Evolutionary conservation across 2,113 vertebrate genomes (phyloP), one percentile per base, ranked within the genome.

Genomic region (Heterotis niloticus): DNA sequence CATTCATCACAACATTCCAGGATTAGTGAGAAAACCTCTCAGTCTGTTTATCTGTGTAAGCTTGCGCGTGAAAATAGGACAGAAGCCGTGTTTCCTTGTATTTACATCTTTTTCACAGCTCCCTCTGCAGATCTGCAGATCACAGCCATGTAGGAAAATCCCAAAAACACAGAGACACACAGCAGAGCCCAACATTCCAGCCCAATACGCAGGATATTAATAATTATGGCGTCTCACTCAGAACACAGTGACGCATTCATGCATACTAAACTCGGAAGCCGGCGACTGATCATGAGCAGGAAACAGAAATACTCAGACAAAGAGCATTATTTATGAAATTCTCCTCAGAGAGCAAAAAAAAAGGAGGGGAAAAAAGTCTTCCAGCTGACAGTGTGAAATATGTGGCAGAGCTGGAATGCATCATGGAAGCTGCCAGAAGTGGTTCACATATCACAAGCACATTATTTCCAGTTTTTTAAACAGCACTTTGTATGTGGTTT

Each of bases 11-110:
- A 2, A 44, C 34, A 44, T 44, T 84, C 80, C 84, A 82, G 87
- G 89, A 90, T 91, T 89, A 91, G 81, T 76, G 81, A 79, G 83
- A 78, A 77, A 84, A 82, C 82, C 76, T 82, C 83, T 81, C 76
- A 80, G 80, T 81, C 85, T 82, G 80, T 78, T 80, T 26, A 76
- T 51, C 44, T 82, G 81, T 86, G 84, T 44, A 44, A 83, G 84
- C 82, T 79, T 85, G 79, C 52, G 69, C 79, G 84, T 87, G 88
- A 87, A 87, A 89, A 88, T 88, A 87, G 85, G 14, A 67, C 23
- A 67, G 7, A 26, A 23, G 85, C 82, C 77, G 83, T 81, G 83
- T 88, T 86, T 89, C 88, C 82, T 80, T 84, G 87, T 80, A 83
- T 66, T 66, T n/a, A 10, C 26, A 24, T 66, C n/a, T 66, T 70